Conservation (phyloP, 2,797 vertebrate species). For the Macropodus opercularis region DNA sequence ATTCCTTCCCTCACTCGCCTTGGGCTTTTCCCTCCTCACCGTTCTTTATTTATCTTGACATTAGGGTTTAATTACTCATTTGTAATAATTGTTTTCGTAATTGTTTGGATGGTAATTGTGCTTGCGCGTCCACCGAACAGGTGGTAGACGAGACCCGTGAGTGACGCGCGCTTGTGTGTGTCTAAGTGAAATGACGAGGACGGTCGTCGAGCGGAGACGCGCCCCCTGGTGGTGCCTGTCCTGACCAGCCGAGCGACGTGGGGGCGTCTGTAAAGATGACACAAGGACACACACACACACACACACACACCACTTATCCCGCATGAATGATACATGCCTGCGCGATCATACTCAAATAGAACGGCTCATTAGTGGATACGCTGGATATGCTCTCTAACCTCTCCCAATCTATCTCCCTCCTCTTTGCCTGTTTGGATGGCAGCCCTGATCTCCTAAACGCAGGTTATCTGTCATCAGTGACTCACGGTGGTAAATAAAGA, state of each 20-base stretch:
- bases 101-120: conserved; percentile 73
- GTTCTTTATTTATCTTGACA: conserved; percentile 76
- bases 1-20: conserved; percentile 40
- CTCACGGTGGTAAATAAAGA: conserved; percentile 72
- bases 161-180: conserved; percentile 20
- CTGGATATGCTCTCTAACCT: conserved; percentile 70
- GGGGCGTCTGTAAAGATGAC: conserved; percentile 22
- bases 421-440: conserved; percentile 59
- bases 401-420: conserved; percentile 51
- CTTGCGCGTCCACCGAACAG: conserved; percentile 51
- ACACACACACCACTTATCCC: conserved; percentile 55
- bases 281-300: conserved; percentile 2
- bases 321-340: conserved; percentile 70
- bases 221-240: conserved; percentile 65
- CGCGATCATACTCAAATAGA: conserved; percentile 68
- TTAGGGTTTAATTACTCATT: conserved; percentile 81
- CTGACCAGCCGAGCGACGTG: conserved; percentile 16
- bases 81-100: conserved; percentile 81
- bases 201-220: conserved; percentile 50
- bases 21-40: conserved; percentile 42
- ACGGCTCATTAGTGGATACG: conserved; percentile 73
- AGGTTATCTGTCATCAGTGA: conserved; percentile 77
- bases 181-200: conserved; percentile 25
- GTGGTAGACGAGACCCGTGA: conserved; percentile 62
- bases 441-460: conserved; percentile 71